Base-by-base conservation (phyloP, 2,797 vertebrate species). In the Lepilemur septentrionalis region DNA sequence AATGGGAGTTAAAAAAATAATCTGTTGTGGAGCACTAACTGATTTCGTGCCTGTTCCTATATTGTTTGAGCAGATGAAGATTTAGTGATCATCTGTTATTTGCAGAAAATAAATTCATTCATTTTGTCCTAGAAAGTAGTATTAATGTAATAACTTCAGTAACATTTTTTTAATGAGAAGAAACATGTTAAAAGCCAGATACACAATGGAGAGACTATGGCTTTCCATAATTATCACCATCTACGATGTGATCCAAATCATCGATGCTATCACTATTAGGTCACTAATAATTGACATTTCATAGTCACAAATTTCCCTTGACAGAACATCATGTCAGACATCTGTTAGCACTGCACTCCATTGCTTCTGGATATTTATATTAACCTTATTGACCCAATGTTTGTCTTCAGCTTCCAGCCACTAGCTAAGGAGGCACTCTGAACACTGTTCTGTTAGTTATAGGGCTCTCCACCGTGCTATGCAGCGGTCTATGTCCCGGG, bases 231-330 rank as follows among this genome's bases (percentile, higher is more conserved):
- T 92, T 85, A 92, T 65, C 30, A 55, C 57, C 41, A 75, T 65
- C 35, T 95, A 52, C n/a, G 73, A 91, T 82, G 55, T 88, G 80
- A 93, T 82, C 10, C 80, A 95, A 95, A 82, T 91, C 20, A 46
- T 90, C 72, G 75, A 65, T 93, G 15, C 57, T 94, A 59, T 72
- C 75, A 89, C 69, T 95, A 94, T 84, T 89, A 97, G 67, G 43
- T 43, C 72, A 95, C 73, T 95, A 94, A 97, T 95, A 97, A 96
- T 91, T 93, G 70, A n/a, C 73, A 95, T 86, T 96, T 95, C 67
- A 78, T 85, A 93, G 72, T 94, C 86, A 83, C 89, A 96, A 89
- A 97, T 96, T 97, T 83, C 67, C 91, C 59, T 95, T 93, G 84
- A 96, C 63, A 93, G 76, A 97, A 95, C 57, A 92, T 43, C 80